Evolutionary conservation across 2,113 vertebrate species (phyloP).

Genomic region (Numenius arquata): DNA sequence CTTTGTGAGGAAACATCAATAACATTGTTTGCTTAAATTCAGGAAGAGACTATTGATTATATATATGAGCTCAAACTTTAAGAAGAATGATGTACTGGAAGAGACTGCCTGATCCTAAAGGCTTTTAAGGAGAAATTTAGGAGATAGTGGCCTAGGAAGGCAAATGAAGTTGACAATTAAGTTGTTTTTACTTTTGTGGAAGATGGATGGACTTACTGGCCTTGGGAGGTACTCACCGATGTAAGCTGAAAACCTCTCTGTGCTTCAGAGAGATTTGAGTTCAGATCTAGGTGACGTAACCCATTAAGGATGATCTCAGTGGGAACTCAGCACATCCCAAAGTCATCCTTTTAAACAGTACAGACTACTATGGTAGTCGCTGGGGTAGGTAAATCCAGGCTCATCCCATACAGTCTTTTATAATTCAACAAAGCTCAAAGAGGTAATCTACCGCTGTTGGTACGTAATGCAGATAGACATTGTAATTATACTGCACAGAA

Average conservation of each 20-base stretch:
- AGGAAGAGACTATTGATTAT: background rate
- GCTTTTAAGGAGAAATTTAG: background rate
- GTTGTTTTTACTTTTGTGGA: background rate
- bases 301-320: background rate
- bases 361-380: background rate
- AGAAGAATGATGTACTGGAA: background rate
- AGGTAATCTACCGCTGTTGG: background rate
- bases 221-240: background rate
- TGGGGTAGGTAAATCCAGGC: background rate
- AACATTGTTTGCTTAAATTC: background rate
- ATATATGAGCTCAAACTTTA: background rate
- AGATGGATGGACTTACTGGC: background rate
- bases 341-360: background rate
- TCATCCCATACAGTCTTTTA: background rate
- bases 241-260: background rate
- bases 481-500: background rate
- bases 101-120: background rate
- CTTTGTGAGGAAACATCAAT: background rate
- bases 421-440: background rate
- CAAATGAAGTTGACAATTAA: background rate
- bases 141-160: background rate
- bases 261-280: background rate
- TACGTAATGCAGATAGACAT: background rate
- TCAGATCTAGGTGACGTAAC: background rate
- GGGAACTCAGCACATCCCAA: background rate